These are phyloP conservation scores for Oncorhynchus keta DNA, from an alignment of 2,113 vertebrate genomes.

Conservation along the genomic window DNA sequence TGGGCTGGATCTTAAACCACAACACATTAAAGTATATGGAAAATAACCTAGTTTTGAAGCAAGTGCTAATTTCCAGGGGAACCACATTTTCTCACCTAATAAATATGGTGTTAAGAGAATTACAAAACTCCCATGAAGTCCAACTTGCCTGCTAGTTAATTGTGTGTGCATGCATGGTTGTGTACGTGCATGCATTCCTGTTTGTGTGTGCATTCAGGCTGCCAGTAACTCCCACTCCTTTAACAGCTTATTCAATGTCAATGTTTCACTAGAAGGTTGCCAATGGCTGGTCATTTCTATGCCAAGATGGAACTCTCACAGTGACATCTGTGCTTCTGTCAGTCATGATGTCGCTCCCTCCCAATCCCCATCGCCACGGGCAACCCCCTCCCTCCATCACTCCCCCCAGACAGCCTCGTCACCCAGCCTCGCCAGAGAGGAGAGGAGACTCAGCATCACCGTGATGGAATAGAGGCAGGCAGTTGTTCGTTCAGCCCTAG, in stretches of 20 bases:
- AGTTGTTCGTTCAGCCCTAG: conserved; percentile 82
- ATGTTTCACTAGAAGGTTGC: conserved; percentile 64
- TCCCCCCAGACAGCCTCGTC: conserved; percentile 70
- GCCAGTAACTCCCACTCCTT: not conserved
- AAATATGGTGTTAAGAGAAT: conserved; percentile 13
- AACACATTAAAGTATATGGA: conserved; percentile 38
- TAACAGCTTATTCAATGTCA: conserved; percentile 18
- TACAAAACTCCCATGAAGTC: conserved; percentile 36
- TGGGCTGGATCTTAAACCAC: conserved; percentile 13
- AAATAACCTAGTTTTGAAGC: conserved; percentile 35
- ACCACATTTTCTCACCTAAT: conserved; percentile 31
- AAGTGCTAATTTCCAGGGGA: conserved; percentile 29
- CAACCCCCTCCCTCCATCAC: conserved; percentile 43
- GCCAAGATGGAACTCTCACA: conserved; percentile 74
- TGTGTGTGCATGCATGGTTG: no score
- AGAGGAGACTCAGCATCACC: conserved; percentile 59
- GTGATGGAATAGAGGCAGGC: conserved; percentile 86
- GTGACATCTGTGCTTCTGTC: conserved; percentile 83
- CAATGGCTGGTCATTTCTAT: conserved; percentile 70
- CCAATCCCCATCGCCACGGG: conserved; percentile 48
- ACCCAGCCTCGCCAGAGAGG: conserved; percentile 59
- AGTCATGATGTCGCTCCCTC: conserved; percentile 54
- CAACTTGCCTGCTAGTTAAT: conserved; percentile 13
- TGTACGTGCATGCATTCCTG: not conserved
- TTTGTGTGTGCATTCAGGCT: not conserved